These are phyloP conservation scores for Triplophysa yarkandensis DNA, from an alignment of 2,797 vertebrate genomes.

Conservation along the genomic window DNA sequence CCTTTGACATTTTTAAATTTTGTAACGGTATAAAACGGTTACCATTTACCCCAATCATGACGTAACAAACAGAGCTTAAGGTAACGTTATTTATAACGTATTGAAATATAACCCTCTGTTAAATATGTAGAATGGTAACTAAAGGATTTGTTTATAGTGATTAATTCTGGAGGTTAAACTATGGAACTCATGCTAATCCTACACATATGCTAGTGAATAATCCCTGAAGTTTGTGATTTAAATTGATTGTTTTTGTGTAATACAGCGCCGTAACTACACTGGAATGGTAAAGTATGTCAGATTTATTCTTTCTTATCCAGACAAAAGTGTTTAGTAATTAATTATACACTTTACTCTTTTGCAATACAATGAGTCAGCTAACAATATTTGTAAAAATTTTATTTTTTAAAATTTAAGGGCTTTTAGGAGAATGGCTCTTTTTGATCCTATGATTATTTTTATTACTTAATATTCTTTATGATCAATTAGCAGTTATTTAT, in stretches of 20 bases:
- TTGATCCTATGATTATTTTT: too few relatives aligned
- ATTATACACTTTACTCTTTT: too few relatives aligned
- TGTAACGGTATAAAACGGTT: not conserved
- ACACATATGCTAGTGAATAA: not conserved
- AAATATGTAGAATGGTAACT: not conserved
- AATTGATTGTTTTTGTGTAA: not conserved
- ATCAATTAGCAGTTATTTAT: too few relatives aligned
- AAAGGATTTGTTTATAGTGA: not conserved
- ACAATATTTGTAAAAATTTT: too few relatives aligned
- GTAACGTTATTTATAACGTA: too few relatives aligned
- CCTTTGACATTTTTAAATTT: not conserved
- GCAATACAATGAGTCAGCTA: too few relatives aligned
- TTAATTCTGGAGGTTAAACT: not conserved
- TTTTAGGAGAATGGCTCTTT: too few relatives aligned
- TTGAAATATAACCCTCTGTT: not conserved
- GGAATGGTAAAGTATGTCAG: too few relatives aligned
- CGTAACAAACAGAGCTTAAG: not conserved
- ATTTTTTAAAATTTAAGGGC: too few relatives aligned
- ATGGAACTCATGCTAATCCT: constrained; percentile 1
- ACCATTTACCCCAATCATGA: not conserved
- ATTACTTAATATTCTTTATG: too few relatives aligned
- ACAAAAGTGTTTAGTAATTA: too few relatives aligned
- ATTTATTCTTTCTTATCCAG: too few relatives aligned
- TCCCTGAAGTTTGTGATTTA: not conserved
- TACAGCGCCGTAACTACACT: not conserved